Base-by-base conservation (phyloP, 2,888 invertebrate species). In the Gastrophysa polygoni region DNA sequence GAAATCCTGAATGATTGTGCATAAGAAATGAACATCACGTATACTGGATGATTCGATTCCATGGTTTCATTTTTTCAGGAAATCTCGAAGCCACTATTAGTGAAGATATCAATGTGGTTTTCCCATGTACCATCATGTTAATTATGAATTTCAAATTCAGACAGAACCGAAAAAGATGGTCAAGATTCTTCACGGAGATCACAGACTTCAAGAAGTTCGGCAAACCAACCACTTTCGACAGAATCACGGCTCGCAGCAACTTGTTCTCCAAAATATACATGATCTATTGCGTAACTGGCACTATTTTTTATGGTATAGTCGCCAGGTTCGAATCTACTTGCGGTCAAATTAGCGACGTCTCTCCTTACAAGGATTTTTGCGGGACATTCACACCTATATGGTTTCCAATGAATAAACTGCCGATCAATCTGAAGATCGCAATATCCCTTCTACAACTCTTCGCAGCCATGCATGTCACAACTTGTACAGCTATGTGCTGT, bases 361-460 rank as follows among this genome's bases (percentile, higher is more conserved):
- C 43, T 5, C 17, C 17, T 2, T 43, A 43, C 14, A 43, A 5
- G 5, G 43, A 17, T 43, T n/a, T 50, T 8, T 58, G 58, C 24
- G 58, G 58, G 11, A 43, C 58, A 0, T 43, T 46, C 10, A 11
- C 28, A 1, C 43, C 58, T 8, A 58, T 50, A 16, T 58, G 58
- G 58, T 38, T 49, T 20, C 58, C 58, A 5, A 24, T 24, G 24
- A 7, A 24, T 3, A 24, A 3, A 24, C 7, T 24, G 24, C 24
- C 24, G 24, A 24, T 24, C 24, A 5, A 3, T 24, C 24, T 24
- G 24, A 24, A 24, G 7, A 7, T 24, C 7, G 24, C 7, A 24
- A 3, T 24, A 24, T 24, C 24, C 24, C 7, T 24, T 3, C 3
- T 24, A 3, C 24, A 24, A 24, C 7, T 5, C 24, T 5, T 24